Base-by-base conservation (phyloP, 2,888 invertebrate species). In the Hemicrepidius hirtus region DNA sequence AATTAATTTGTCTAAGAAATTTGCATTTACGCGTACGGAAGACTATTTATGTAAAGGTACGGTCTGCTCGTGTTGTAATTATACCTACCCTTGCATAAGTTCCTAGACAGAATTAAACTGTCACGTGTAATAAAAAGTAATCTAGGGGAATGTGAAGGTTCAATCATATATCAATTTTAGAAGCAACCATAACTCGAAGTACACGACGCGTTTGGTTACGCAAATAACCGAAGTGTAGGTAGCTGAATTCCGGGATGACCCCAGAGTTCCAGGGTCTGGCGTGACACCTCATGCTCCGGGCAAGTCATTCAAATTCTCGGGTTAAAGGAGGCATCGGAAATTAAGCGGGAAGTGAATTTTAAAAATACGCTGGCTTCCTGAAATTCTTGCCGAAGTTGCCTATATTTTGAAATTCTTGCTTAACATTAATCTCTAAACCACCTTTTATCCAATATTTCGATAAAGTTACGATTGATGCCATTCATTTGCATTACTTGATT, bases 231-330 rank as follows among this genome's bases (percentile, higher is more conserved):
- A 28, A 35, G 18, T 18, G 55, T 28, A 32, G 55, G 35, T 49
- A 49, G 49, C 49, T 49, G 32, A 55, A 55, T 55, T 55, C 55
- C 35, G 55, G 13, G 16, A 28, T 32, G 55, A 35, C 55, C 55
- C 49, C 49, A 12, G 20, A 12, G 49, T 55, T 55, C 35, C 32
- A 55, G 55, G 53, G 35, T 55, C 32, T 35, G 32, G 32, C n/a
- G 6, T 35, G 55, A 49, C 55, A 35, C 35, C 35, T 55, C n/a
- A 32, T 28, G 35, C 32, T 55, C 55, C 55, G 13, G 35, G 35
- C 28, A 4, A 55, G 32, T 55, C 55, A 55, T 55, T 55, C 55
- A 55, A 55, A 55, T 55, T 55, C 55, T 55, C 55, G 7, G 35
- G 55, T 35, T 35, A 55, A 55, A 28, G 6, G 55, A 28, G 55